Base-by-base conservation (phyloP, 2,113 vertebrate species). In the Capreolus pygargus region DNA sequence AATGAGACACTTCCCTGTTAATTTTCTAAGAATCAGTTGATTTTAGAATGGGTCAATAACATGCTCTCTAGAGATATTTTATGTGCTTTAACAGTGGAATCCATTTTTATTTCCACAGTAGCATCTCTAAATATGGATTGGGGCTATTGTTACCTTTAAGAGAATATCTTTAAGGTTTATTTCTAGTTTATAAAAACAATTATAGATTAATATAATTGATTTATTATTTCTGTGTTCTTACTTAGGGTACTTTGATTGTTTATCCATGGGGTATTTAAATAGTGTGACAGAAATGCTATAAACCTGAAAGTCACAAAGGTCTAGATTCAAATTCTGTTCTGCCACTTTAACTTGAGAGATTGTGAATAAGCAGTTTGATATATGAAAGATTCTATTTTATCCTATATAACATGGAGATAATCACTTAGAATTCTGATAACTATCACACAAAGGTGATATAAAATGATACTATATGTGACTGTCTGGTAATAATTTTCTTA, bases 1-100 rank as follows among this genome's bases (percentile, higher is more conserved):
- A 87, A 87, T 95, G 21, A 94, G 92, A 85, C 3, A 64, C 36
- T 96, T 96, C 36, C 21, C 33, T 90, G 54, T 88, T 92, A 90
- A 86, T 90, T 95, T 95, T 57, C 76, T 67, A 60, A 15, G n/a
- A 85, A 67, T 95, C 52, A 79, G 1, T 91, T 91, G n/a, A n/a
- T 82, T 97, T 85, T 92, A 81, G 16, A 50, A 76, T 91, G 2
- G 74, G 28, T 88, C 43, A 89, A 61, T 96, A 95, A 96, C 12
- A 33, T 90, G 17, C 21, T 89, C 6, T 88, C 33, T 88, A n/a
- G 23, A 87, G 64, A 82, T 14, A 81, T 55, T 97, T 85, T 82
- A 67, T 85, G 9, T 89, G 6, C 9, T 92, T 95, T 87, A 52
- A 94, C 61, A 64, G 2, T 89, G 3, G 6, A 82, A 50, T 97